Evolutionary conservation across 2,888 invertebrate species (phyloP), one percentile per base, ranked within the genome.

Genomic region (Athalia circularis): DNA sequence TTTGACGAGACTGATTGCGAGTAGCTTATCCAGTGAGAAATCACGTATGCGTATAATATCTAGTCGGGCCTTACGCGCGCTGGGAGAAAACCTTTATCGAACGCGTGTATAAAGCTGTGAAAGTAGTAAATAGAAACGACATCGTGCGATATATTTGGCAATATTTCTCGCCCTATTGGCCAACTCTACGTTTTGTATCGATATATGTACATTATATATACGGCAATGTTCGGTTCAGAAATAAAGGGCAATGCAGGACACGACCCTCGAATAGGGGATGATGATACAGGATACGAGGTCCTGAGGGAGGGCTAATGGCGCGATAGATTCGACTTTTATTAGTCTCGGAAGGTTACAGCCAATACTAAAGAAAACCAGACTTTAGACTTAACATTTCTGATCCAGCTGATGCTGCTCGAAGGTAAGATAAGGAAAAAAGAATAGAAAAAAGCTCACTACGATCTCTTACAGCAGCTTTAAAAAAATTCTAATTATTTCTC

Each of bases 311-410:
- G 78, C 78, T 78, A 78, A 78, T 78, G 78, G 78, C 72, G 78
- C 78, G 78, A 78, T 78, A 78, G 78, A 78, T 78, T 78, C 78
- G 72, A 52, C 64, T 78, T 78, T 74, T 78, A 78, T 78, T 78
- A 78, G 74, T 72, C 78, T 78, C 61, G 77, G 77, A 77, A 77
- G 77, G 77, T 77, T 77, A 72, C 48, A 57, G 47, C 72, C 45
- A 47, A 59, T 57, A 47, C 8, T 5, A 48, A n/a, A 72, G 59
- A 68, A 15, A 29, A 50, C 7, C 43, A 50, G 47, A 3, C 47
- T 65, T 64, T n/a, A 5, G 15, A 65, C 47, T 65, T n/a, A 65
- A n/a, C 29, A 29, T 29, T 29, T 29, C 29, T 29, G 29, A 29
- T 29, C 29, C 29, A 29, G 29, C 29, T 29, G 29, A 29, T 29